Evolutionary conservation across 2,888 invertebrate species (phyloP), one percentile per base, ranked within the genome.

Genomic region (Chymomyza procnemis): DNA sequence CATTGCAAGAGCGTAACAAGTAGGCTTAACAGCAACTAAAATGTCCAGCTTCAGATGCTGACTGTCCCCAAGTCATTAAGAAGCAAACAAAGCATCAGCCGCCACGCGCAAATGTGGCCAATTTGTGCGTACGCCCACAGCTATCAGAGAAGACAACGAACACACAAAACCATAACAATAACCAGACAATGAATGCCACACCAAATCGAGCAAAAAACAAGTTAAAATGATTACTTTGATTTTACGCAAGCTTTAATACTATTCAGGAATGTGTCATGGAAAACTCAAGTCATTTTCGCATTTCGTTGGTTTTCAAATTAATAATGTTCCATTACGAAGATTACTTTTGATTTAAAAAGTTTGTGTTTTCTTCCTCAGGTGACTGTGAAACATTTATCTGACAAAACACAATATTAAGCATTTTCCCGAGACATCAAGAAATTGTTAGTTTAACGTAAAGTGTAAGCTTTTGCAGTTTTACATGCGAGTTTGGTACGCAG

Each of bases 61-160:
- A 12, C 50, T 18, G 50, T 16, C n/a, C 50, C 50, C 50, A 50
- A 19, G 50, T 50, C 50, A 50, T 50, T 50, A 50, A 61, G 76
- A 61, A 67, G 52, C 70, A 71, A 50, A 50, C 50, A 18, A 50
- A 50, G 50, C 50, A 80, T 78, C 71, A 66, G 78, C 64, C 71
- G 76, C 73, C 79, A 80, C 71, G 69, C 73, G 85, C 77, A 82
- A 85, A 82, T 80, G 85, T 80, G 77, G 73, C 83, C 80, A 83
- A 83, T 83, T 83, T 79, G 74, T 59, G 61, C 76, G 66, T 64
- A 56, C 64, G 8, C 16, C 50, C 16, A 19, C 50, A 5, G 14
- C 14, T 47, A 5, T 4, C 16, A 50, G 34, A 41, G 12, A 12
- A 12, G 12, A 2, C 16, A 50, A 12, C 9, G 12, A 12, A 12